phyloP scores from a whole-genome alignment of 2,113 vertebrate species.

The Saccopteryx bilineata region DNA sequence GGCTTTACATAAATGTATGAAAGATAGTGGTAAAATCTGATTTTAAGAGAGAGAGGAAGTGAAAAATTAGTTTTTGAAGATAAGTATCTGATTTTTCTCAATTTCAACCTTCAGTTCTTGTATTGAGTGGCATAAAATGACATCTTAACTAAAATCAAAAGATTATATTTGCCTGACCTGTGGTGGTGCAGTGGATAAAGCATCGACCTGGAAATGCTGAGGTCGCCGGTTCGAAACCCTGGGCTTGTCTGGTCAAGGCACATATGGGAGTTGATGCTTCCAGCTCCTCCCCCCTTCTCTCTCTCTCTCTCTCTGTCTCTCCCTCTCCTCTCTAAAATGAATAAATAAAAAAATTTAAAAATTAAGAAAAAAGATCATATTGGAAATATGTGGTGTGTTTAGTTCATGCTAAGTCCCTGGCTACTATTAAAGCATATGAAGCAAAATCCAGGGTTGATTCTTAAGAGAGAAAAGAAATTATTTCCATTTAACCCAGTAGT shows the following conservation, averaged over 20 bases:
- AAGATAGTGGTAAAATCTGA: conserved; percentile 1
- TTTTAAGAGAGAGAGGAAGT: conserved; percentile 56
- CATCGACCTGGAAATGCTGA: no score
- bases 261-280: no score
- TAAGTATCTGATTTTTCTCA: conserved; percentile 56
- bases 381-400: neutral
- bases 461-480: neutral
- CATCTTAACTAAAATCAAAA: conserved; percentile 1
- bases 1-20: no score
- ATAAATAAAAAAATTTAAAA: no score
- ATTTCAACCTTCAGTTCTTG: conserved; percentile 66
- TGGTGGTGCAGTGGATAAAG: neutral
- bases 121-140: conserved; percentile 30
- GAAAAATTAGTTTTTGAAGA: conserved; percentile 63
- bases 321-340: no score
- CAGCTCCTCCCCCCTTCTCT: no score
- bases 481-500: neutral
- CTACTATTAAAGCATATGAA: neutral
- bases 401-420: neutral
- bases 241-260: no score
- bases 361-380: neutral
- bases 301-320: no score
- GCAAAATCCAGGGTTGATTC: neutral
- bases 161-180: neutral
- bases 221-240: no score